Base-by-base conservation (phyloP, 2,113 vertebrate genomes). In the Diadophis punctatus region DNA sequence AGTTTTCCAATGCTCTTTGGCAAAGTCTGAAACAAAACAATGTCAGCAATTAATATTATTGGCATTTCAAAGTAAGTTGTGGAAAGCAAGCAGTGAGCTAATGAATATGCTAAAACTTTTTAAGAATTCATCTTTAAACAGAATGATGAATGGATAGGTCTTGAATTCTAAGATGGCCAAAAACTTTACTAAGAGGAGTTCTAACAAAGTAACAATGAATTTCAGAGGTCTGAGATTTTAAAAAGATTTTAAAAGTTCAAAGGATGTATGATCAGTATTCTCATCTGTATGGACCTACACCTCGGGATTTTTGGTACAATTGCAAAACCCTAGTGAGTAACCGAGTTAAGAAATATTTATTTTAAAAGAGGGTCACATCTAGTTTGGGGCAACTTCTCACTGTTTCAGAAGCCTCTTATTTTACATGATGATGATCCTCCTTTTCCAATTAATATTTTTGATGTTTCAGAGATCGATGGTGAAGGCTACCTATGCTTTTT, bases 1-100 rank as follows among this genome's bases (percentile, higher is more conserved):
- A 99, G 97, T 96, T 98, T 99, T 94, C 99, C 99, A 53, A 99
- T 98, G 97, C 98, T 99, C 96, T 98, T 98, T 3, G 99, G 99
- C 97, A 99, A 98, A 87, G 97, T 98, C 99, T 98, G 94, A 91
- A 95, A 85, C 87, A 95, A 91, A 96, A 34, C 0, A 88, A 91
- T 0, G 87, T 52, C 86, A 93, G 89, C 2, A 91, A 14, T 30
- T 1, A 90, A 93, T 94, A 74, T 39, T 86, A 89, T 51, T 0
- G 25, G 2, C 39, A 43, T 93, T 87, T 51, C 18, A 89, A 93
- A 18, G 94, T 86, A 11, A 90, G 1, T 60, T 94, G 86, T 18
- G 2, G 0, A 91, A 63, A 92, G 22, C 25, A 63, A 89, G 46
- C 39, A 39, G 23, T 8, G n/a, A 68, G n/a, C 46, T 91, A 48